Conservation (phyloP, 2,113 vertebrate species). For the Peromyscus maniculatus region DNA sequence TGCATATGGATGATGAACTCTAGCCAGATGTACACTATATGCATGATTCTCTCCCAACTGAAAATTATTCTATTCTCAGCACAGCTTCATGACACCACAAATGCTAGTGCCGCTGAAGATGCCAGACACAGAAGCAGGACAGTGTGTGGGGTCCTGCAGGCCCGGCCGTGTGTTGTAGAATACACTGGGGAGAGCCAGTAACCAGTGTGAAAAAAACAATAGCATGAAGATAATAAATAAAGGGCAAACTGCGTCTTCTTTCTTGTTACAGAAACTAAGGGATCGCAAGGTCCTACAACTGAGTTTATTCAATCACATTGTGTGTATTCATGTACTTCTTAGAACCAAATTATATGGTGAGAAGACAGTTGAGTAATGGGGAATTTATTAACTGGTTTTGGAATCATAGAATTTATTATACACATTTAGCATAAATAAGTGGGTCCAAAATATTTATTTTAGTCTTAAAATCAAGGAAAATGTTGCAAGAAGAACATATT, state of each 20-base stretch:
- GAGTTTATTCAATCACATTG: background rate
- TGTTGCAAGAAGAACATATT: background rate
- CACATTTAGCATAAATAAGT: background rate
- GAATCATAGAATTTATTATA: background rate
- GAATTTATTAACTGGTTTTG: background rate
- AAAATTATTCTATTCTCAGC: background rate
- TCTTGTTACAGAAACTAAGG: background rate
- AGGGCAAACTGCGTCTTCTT: background rate
- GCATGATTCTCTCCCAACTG: background rate
- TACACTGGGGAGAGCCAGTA: background rate
- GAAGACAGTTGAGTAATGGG: background rate
- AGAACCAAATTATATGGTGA: background rate
- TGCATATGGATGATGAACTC: background rate
- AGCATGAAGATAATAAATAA: background rate
- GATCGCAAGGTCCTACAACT: background rate
- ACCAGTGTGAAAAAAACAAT: background rate
- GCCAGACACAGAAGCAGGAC: background rate
- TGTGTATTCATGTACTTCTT: background rate
- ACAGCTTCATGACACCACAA: background rate
- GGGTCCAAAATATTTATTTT: background rate
- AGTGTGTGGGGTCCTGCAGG: background rate
- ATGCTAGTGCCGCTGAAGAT: accelerated
- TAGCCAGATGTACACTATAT: background rate
- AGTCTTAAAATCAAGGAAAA: background rate
- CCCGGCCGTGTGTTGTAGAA: background rate